These are phyloP conservation scores for Cepaea hortensis DNA, from an alignment of 2,888 invertebrate species.

Conservation along the genomic window DNA sequence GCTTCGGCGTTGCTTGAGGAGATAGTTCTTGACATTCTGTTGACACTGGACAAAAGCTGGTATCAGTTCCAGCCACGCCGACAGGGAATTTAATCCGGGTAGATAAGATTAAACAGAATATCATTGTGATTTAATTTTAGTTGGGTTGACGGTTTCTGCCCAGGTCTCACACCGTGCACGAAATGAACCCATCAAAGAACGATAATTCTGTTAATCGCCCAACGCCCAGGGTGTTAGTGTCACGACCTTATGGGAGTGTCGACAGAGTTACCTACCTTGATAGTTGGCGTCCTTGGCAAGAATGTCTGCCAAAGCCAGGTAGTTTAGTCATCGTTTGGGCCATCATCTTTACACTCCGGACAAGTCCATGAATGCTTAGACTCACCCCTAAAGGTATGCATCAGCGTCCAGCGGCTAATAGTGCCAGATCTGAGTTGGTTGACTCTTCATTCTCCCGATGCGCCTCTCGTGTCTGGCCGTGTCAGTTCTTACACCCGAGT, in stretches of 20 bases:
- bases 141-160: not conserved
- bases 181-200: slow-evolving; percentile 29
- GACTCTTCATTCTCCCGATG: too few relatives aligned
- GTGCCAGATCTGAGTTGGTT: too few relatives aligned
- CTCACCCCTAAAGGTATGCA: too few relatives aligned
- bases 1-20: not conserved
- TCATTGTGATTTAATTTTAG: slow-evolving; percentile 31
- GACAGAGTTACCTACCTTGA: not conserved
- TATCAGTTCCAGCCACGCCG: not conserved
- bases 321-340: too few relatives aligned
- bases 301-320: too few relatives aligned
- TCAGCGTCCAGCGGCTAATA: too few relatives aligned
- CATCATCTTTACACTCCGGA: too few relatives aligned
- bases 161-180: not conserved
- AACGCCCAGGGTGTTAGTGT: not conserved
- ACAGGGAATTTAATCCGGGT: not conserved
- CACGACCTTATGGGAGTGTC: not conserved
- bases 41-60: not conserved
- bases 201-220: slow-evolving; percentile 22
- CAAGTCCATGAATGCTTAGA: too few relatives aligned
- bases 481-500: too few relatives aligned
- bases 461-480: too few relatives aligned
- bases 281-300: too few relatives aligned
- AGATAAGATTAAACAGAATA: slow-evolving; percentile 18
- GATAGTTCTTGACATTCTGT: slow-evolving; percentile 11